phyloP scores from a whole-genome alignment of 53 echinoderm and acorn worm genomes.

The Zoroaster sp. region DNA sequence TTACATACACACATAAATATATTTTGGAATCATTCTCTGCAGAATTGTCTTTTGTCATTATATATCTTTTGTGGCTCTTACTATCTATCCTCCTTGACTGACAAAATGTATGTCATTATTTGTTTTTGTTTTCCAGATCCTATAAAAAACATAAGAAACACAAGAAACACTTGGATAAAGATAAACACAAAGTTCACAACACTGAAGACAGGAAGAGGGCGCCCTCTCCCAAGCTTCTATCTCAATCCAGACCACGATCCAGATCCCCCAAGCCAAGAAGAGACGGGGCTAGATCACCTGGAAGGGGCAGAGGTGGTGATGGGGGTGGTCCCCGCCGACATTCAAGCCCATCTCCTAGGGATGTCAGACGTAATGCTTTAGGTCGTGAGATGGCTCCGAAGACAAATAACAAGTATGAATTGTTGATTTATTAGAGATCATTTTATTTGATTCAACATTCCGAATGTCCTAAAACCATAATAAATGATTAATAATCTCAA shows the following conservation, averaged over 20 bases:
- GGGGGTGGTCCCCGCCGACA: background rate
- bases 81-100: no score
- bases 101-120: no score
- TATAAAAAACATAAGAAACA: slow-evolving; percentile 58
- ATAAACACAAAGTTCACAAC: slow-evolving; percentile 9
- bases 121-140: slow-evolving; percentile 26
- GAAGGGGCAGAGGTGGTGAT: background rate
- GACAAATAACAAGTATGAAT: slow-evolving; percentile 24
- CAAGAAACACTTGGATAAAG: slow-evolving; percentile 52
- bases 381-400: background rate
- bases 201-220: background rate
- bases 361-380: background rate
- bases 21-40: no score
- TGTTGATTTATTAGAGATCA: background rate
- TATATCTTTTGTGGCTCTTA: no score
- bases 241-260: slow-evolving; percentile 32
- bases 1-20: no score
- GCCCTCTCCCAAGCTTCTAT: background rate
- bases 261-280: background rate
- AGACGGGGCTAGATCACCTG: slow-evolving; percentile 19
- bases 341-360: slow-evolving; percentile 39
- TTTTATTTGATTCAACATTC: background rate
- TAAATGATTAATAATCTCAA: no score
- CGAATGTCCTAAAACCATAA: no score
- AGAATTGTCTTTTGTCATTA: no score